phyloP scores from a whole-genome alignment of 2,797 vertebrate genomes.

The Cottoperca gobio region DNA sequence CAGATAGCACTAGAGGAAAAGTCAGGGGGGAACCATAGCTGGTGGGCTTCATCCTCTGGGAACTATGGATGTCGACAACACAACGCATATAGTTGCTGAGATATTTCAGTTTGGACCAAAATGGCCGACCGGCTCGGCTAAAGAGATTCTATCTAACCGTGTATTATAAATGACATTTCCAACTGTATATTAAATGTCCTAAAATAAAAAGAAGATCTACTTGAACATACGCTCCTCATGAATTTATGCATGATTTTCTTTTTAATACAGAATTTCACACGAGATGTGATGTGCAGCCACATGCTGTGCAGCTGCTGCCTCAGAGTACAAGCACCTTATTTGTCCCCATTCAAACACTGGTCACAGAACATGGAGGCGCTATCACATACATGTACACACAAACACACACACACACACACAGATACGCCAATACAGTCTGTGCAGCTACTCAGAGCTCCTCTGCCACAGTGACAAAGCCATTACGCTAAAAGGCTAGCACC shows the following conservation, averaged over 20 bases:
- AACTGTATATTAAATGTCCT: too few species aligned
- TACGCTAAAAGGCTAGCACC: constrained; percentile 75
- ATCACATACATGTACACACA: background rate
- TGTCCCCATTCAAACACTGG: constrained; percentile 4
- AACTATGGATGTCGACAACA: background rate
- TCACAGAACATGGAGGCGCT: constrained; percentile 14
- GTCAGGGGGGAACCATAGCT: background rate
- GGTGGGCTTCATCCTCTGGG: too few species aligned
- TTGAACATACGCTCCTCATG: background rate
- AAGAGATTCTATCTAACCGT: background rate
- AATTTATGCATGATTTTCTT: background rate
- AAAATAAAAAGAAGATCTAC: too few species aligned
- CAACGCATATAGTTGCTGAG: background rate
- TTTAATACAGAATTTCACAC: background rate
- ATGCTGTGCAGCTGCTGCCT: constrained; percentile 17
- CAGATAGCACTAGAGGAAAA: too few species aligned
- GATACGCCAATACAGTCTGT: constrained; percentile 41
- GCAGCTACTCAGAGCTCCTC: constrained; percentile 42
- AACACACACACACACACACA: constrained; percentile 17
- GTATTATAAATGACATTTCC: background rate
- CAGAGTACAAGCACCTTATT: background rate
- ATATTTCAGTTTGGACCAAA: background rate
- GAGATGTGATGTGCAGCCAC: background rate
- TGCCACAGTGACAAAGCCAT: constrained; percentile 68
- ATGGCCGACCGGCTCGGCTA: too few species aligned